Percentiles rank a stretch among this genome's conserved stretches.
phyloP scores from a whole-genome alignment of 2,797 vertebrate genomes.

The Silurus lanzhouensis region DNA sequence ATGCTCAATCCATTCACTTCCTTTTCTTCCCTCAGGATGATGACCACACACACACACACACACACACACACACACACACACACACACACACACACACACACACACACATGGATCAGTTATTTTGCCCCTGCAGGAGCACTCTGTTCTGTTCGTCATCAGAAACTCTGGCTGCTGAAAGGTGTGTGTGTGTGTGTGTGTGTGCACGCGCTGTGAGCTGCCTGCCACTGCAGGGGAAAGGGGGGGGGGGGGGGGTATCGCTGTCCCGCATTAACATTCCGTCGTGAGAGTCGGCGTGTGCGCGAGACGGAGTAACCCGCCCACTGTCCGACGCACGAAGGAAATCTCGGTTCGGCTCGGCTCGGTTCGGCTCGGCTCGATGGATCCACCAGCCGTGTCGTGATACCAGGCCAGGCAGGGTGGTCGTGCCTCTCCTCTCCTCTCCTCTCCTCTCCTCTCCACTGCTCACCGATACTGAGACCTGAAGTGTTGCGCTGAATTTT shows the following conservation, averaged over 20 bases:
- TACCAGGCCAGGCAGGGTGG: constrained; percentile 22
- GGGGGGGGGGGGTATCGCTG: constrained; percentile 30
- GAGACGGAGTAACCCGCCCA: constrained; percentile 7
- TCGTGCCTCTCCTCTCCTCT: constrained; percentile 14
- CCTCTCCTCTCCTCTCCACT: neutral
- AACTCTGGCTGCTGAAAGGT: constrained; percentile 4
- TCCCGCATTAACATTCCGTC: constrained; percentile 39
- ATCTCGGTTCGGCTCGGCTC: neutral
- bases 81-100: neutral
- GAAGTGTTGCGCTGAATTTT: neutral
- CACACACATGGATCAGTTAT: neutral
- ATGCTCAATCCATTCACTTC: too few species aligned
- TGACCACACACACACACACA: constrained; percentile 4
- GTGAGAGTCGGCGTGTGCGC: constrained; percentile 5
- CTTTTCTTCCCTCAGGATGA: too few species aligned
- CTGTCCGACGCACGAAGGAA: neutral
- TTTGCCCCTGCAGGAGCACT: neutral
- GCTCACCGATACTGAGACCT: neutral
- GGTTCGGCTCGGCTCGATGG: neutral
- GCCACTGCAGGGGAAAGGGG: constrained; percentile 29
- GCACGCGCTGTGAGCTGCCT: neutral
- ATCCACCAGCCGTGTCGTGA: constrained; percentile 24
- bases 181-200: neutral
- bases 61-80: neutral
- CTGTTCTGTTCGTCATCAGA: constrained; percentile 10